Evolutionary conservation across 2,797 vertebrate species (phyloP).

Genomic region (Falco concolor): DNA sequence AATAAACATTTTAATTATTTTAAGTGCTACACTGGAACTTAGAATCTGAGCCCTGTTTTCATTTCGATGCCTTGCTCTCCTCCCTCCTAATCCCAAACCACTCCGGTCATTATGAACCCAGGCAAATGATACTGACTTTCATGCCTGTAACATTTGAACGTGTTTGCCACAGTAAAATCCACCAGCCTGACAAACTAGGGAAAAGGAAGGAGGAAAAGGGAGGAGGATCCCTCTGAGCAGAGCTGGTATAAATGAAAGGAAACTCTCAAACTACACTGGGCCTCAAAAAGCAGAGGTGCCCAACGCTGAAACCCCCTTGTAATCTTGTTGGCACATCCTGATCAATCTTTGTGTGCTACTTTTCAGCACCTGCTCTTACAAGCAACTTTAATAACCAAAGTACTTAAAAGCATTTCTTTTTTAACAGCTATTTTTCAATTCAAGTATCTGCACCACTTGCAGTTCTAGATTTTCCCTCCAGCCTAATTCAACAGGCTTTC

Average conservation of each 20-base stretch:
- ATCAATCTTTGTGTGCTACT: neutral
- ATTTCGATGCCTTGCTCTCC: neutral
- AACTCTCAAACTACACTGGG: neutral
- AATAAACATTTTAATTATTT: constrained; percentile 71
- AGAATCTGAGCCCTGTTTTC: neutral
- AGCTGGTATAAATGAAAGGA: neutral
- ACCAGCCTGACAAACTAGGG: neutral
- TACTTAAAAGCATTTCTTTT: neutral
- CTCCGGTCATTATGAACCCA: neutral
- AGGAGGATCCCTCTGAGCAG: neutral
- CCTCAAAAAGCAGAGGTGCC: neutral
- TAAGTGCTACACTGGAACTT: constrained; percentile 57
- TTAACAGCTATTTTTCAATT: neutral
- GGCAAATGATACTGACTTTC: neutral
- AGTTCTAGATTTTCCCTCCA: neutral
- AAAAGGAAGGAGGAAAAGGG: neutral
- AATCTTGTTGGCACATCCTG: neutral
- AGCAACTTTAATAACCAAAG: neutral
- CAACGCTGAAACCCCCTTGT: neutral
- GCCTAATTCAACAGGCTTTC: neutral
- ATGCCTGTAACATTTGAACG: neutral
- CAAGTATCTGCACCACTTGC: neutral
- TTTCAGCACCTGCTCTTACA: neutral
- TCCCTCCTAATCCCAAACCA: constrained; percentile 12
- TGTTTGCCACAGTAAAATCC: neutral